Conservation (phyloP, 2,113 vertebrate species). For the Rhinolophus ferrumequinum region DNA sequence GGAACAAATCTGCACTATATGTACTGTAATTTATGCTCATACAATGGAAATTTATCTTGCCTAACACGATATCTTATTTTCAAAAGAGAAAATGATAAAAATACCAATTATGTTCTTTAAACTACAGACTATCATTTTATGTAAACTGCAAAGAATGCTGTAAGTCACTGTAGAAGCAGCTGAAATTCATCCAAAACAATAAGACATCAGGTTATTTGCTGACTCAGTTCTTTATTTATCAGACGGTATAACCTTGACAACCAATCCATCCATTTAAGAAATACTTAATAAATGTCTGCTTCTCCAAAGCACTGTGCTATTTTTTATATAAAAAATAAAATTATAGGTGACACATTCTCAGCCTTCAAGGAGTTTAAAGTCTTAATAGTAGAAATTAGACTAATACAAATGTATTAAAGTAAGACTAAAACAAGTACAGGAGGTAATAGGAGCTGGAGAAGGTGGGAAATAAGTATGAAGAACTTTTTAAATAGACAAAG, state of each 20-base stretch:
- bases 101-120: background rate
- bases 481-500: background rate
- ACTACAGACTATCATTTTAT: slow-evolving; percentile 11
- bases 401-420: background rate
- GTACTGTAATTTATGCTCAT: background rate
- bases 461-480: background rate
- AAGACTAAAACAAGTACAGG: background rate
- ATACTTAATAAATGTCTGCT: background rate
- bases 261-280: background rate
- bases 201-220: slow-evolving; percentile 4
- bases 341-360: background rate
- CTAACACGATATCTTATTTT: background rate
- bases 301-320: background rate
- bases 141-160: background rate
- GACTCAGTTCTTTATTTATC: background rate
- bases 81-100: slow-evolving; percentile 31
- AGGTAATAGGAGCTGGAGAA: background rate
- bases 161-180: background rate
- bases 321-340: background rate
- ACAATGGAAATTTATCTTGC: background rate
- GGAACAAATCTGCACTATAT: background rate
- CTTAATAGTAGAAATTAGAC: background rate
- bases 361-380: background rate
- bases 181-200: background rate
- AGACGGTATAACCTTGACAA: slow-evolving; percentile 10